These are phyloP conservation scores for Didymodactylos carnosus DNA, from an alignment of 2,888 invertebrate species.

Conservation along the genomic window DNA sequence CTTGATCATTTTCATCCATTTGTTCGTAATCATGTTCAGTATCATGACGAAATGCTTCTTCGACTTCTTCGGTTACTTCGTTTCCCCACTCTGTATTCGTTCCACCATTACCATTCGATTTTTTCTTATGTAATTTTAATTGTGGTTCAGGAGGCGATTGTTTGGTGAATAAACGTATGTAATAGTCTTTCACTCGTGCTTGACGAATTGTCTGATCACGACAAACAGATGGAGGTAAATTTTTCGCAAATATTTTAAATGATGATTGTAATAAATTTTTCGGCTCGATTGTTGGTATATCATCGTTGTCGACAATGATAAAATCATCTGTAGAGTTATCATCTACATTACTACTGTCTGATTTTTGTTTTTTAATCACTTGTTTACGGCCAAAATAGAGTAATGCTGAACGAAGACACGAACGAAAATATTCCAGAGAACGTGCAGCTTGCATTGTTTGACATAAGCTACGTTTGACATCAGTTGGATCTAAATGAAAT, in stretches of 20 bases:
- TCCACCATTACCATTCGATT: not conserved
- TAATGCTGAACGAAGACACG: not conserved
- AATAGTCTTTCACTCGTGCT: not conserved
- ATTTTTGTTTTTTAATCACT: not conserved
- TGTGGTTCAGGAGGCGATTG: not conserved
- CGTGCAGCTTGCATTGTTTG: not conserved
- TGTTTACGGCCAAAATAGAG: not conserved
- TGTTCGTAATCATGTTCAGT: not conserved
- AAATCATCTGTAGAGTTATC: not conserved
- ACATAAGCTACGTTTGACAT: not conserved
- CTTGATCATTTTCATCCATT: not conserved
- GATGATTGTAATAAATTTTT: not conserved
- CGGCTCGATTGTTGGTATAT: not conserved
- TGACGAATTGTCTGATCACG: not conserved
- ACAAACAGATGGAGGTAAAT: not conserved
- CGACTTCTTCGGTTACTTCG: not conserved
- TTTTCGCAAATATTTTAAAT: not conserved
- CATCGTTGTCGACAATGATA: not conserved
- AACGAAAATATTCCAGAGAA: not conserved
- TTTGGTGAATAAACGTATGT: not conserved
- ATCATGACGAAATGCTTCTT: not conserved
- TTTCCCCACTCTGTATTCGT: too few relatives aligned
- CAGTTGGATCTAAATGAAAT: not conserved
- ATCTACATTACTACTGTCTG: not conserved
- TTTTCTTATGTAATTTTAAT: not conserved